Conservation (phyloP, 2,113 vertebrate genomes). For the Epinephelus cyanopodus region DNA sequence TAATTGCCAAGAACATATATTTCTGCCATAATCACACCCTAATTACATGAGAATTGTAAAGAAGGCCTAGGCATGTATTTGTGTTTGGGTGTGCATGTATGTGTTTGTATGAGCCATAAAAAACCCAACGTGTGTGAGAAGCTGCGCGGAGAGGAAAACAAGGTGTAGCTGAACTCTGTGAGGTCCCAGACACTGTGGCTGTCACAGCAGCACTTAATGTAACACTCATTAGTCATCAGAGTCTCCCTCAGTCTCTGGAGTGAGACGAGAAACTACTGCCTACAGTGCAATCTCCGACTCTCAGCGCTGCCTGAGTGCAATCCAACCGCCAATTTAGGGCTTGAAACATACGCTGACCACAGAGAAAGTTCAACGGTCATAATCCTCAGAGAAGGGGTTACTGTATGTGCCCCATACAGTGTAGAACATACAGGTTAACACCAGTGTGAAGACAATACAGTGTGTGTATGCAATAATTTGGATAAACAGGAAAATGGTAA, state of each 20-base stretch:
- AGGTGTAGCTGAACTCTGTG: conserved; percentile 63
- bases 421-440: neutral
- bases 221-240: conserved; percentile 71
- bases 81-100: conserved; percentile 31
- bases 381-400: neutral
- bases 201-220: conserved; percentile 71
- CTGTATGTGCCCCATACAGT: neutral
- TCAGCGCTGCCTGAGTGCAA: conserved; percentile 48
- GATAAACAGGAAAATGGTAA: neutral
- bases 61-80: conserved; percentile 29
- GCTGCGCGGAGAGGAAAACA: conserved; percentile 15
- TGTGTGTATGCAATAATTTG: neutral
- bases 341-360: conserved; percentile 56
- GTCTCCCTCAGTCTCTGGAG: conserved; percentile 50
- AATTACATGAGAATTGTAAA: conserved; percentile 62
- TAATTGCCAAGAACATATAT: conserved; percentile 44
- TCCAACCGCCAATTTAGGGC: conserved; percentile 52
- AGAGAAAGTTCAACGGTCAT: conserved; percentile 36
- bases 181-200: conserved; percentile 66
- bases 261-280: conserved; percentile 52
- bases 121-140: conserved; percentile 20
- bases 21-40: conserved; percentile 48
- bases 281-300: conserved; percentile 52
- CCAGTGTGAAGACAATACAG: neutral
- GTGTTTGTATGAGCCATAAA: conserved; percentile 21